A percentile compares a stretch with the other conserved stretches of the same genome.
phyloP scores from a whole-genome alignment of 92 coral and sea anemone species.

The Virgularia gustaviana region DNA sequence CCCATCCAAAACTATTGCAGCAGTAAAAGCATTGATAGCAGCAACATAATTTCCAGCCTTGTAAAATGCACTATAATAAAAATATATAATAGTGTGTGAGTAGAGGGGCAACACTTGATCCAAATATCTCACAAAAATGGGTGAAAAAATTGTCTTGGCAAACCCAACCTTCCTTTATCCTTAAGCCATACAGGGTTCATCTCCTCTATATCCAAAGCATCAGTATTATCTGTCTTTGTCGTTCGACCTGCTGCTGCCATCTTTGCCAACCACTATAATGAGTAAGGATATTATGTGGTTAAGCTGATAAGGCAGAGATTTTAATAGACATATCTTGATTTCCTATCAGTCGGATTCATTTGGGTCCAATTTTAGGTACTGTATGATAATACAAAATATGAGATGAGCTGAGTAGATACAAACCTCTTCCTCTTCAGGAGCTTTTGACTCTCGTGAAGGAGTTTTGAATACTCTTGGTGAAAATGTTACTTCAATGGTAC shows the following conservation, averaged over 20 bases:
- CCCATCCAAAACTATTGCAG: slow-evolving; percentile 85
- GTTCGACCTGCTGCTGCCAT: slow-evolving; percentile 80
- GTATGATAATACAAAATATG: too few species aligned
- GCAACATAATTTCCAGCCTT: slow-evolving; percentile 84
- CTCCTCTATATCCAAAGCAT: slow-evolving; percentile 91
- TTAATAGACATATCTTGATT: too few species aligned
- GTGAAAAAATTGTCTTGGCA: too few species aligned
- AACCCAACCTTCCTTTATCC: slow-evolving; percentile 87
- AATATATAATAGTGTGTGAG: not conserved
- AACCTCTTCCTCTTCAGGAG: slow-evolving; percentile 97
- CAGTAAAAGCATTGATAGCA: slow-evolving; percentile 95
- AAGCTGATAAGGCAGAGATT: not conserved
- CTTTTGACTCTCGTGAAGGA: slow-evolving; percentile 95
- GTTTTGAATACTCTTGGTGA: slow-evolving; percentile 87
- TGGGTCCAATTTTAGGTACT: too few species aligned
- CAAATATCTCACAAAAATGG: not conserved
- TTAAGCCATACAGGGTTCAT: slow-evolving; percentile 98
- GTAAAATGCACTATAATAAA: slow-evolving; percentile 6
- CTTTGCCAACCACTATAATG: slow-evolving; percentile 89
- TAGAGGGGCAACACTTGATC: not conserved
- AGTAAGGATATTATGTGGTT: not conserved
- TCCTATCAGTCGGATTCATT: too few species aligned
- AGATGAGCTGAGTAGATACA: too few species aligned
- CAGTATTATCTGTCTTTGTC: slow-evolving; percentile 67
- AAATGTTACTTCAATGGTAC: slow-evolving; percentile 83